Conservation (phyloP, 2,113 vertebrate species). For the Pipa parva region DNA sequence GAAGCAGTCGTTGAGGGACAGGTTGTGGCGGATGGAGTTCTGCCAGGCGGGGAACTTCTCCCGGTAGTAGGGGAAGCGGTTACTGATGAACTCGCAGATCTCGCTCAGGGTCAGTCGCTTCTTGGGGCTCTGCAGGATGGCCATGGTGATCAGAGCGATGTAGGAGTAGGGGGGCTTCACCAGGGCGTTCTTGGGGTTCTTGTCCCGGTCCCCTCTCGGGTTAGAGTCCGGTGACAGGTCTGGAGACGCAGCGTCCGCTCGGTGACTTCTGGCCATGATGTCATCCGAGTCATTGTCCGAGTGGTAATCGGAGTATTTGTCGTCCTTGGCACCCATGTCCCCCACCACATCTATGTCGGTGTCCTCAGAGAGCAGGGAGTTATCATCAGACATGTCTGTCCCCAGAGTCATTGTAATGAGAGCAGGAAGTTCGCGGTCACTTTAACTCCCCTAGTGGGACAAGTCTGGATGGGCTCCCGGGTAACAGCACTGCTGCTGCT, state of each 20-base stretch:
- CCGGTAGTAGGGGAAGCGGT: conserved; percentile 88
- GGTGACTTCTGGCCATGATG: conserved; percentile 53
- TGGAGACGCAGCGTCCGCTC: conserved; percentile 65
- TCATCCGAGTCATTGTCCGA: conserved; percentile 47
- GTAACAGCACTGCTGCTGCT: neutral
- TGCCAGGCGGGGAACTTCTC: conserved; percentile 95
- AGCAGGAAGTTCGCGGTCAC: conserved; percentile 19
- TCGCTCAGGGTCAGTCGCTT: conserved; percentile 90
- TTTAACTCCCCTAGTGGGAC: conserved; percentile 1
- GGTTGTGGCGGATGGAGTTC: conserved; percentile 89
- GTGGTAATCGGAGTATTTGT: conserved; percentile 34
- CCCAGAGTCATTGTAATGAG: conserved; percentile 73
- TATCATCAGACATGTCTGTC: conserved; percentile 80
- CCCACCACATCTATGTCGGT: conserved; percentile 94
- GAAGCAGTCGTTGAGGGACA: conserved; percentile 91
- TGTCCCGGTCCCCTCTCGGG: conserved; percentile 45
- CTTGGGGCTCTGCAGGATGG: conserved; percentile 93
- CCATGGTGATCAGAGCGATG: conserved; percentile 94
- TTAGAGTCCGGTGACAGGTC: conserved; percentile 53
- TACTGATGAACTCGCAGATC: conserved; percentile 96
- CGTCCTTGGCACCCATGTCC: conserved; percentile 59
- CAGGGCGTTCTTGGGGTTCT: conserved; percentile 63
- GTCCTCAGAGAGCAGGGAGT: conserved; percentile 78
- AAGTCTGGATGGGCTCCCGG: conserved; percentile 14
- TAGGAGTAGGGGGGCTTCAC: conserved; percentile 88